A percentile compares a stretch with the other conserved stretches of the same genome.
Evolutionary conservation across 2,797 vertebrate genomes (phyloP).

Genomic region (Notamacropus eugenii): DNA sequence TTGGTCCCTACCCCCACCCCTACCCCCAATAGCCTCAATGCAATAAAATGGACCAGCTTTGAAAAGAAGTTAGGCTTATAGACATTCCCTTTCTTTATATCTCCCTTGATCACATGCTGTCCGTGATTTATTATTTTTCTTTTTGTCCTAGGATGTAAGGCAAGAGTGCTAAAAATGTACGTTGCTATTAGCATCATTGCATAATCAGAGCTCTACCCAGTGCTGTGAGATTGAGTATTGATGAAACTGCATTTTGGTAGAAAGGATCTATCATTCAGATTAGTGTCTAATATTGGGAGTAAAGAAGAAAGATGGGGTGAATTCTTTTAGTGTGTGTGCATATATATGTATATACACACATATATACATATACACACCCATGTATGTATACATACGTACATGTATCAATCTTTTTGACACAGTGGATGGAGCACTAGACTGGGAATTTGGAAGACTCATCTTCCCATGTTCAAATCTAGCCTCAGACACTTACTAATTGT

Average conservation of each 20-base stretch:
- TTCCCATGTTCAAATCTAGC: neutral
- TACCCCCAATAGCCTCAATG: neutral
- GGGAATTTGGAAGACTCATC: neutral
- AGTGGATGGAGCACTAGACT: neutral
- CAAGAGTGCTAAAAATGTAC: constrained; percentile 12
- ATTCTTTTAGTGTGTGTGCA: neutral
- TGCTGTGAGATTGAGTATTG: constrained; percentile 3
- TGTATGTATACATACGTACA: no score
- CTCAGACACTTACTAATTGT: neutral
- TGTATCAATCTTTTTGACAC: neutral
- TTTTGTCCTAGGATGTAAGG: neutral
- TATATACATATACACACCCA: neutral
- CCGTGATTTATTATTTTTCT: neutral
- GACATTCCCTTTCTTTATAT: neutral
- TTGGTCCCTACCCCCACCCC: neutral
- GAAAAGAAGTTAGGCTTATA: constrained; percentile 25
- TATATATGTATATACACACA: neutral
- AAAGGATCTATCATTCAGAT: constrained; percentile 32
- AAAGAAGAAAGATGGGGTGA: constrained; percentile 31
- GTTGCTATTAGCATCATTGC: constrained; percentile 32
- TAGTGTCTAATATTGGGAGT: constrained; percentile 31
- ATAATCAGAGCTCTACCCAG: neutral
- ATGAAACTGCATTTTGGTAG: constrained; percentile 43
- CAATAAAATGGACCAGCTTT: constrained; percentile 40
- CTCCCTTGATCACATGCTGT: neutral